Evolutionary conservation across 2,888 invertebrate species (phyloP), one percentile per base, ranked within the genome.

Genomic region (Idaea dimidiata): DNA sequence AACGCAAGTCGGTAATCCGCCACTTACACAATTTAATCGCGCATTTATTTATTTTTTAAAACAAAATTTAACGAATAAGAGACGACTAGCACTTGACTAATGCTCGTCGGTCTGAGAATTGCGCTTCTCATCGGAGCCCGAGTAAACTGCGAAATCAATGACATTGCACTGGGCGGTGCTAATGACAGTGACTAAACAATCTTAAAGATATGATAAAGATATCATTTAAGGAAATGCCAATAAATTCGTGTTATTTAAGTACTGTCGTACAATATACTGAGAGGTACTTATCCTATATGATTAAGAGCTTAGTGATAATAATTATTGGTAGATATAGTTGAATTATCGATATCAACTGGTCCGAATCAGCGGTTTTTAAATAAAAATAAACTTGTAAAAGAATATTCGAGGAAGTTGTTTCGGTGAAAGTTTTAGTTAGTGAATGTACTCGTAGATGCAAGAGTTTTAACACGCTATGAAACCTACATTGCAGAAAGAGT

Each of bases 171-270:
- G 43, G 43, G 43, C 71, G 67, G 73, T 72, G 74, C 67, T 75
- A 81, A 78, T 77, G 73, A 78, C 64, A 73, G 77, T 77, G 73
- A 78, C 63, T 73, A 71, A n/a, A 73, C 62, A 53, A 17, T 31
- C 54, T 63, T 58, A 43, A 43, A 62, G 65, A 68, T 65, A 66
- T n/a, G 54, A 54, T 63, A 67, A 66, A 14, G 54, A 54, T 63
- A 67, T 63, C 62, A 59, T 57, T 64, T 54, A 59, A 61, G 61
- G 59, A 61, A 60, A 61, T 57, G 56, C 14, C 33, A 31, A 60
- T 60, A 60, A 60, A 59, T 55, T 57, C 18, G 58, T 24, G 54
- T 16, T 54, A 58, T 61, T 57, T 61, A 54, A 8, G 60, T 18
- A n/a, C n/a, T n/a, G n/a, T n/a, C n/a, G n/a, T n/a, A 24, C 24